A percentile compares a stretch with the other conserved stretches of the same genome.
These are phyloP conservation scores for Distichodus sexfasciatus DNA, from an alignment of 2,797 vertebrate species.

Conservation along the genomic window DNA sequence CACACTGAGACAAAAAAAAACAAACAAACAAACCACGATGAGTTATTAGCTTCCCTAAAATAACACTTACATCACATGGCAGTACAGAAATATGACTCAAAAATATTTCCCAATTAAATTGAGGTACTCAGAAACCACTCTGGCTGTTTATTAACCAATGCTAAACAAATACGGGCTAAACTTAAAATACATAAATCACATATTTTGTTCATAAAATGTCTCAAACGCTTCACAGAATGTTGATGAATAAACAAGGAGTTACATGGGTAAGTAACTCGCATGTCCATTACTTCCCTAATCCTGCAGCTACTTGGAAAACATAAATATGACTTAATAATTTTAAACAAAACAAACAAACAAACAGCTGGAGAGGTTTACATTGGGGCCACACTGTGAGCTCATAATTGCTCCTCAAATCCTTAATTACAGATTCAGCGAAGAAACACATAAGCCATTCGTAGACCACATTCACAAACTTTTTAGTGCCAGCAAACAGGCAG, in stretches of 20 bases:
- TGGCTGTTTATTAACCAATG: too few species aligned
- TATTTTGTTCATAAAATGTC: too few species aligned
- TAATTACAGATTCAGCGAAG: constrained; percentile 5
- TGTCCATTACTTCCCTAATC: background rate
- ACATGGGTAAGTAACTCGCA: too few species aligned
- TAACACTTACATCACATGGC: background rate
- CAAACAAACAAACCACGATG: too few species aligned
- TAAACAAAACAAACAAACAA: background rate
- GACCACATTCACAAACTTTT: background rate
- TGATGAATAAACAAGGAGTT: background rate
- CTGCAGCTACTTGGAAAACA: background rate
- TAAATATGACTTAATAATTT: constrained; percentile 10
- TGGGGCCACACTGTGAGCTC: background rate
- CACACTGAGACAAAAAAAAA: constrained; percentile 25
- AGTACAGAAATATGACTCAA: background rate
- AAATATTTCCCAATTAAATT: background rate
- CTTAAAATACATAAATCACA: too few species aligned
- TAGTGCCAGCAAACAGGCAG: background rate
- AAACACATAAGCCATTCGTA: background rate
- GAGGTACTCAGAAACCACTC: too few species aligned
- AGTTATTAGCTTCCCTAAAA: constrained; percentile 31
- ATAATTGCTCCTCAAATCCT: constrained; percentile 33
- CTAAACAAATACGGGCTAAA: too few species aligned
- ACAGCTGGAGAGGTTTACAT: constrained; percentile 7
- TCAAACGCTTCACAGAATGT: too few species aligned